Evolutionary conservation across 2,797 vertebrate species (phyloP).

Genomic region (Spinus pinus): DNA sequence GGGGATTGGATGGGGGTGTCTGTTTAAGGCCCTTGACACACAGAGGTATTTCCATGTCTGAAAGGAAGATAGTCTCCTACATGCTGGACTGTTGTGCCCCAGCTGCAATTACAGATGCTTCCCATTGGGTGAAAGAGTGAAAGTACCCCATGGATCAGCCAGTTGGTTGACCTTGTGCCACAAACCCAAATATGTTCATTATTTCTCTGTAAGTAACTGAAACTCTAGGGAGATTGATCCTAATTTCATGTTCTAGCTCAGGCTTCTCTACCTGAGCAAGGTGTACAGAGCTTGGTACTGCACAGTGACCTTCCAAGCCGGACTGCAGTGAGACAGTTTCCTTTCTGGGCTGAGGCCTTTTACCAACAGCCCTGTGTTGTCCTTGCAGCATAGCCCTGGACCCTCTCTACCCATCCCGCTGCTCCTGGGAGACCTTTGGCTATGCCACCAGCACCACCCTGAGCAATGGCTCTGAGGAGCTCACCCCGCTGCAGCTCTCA

Average conservation of each 20-base stretch:
- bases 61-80: neutral
- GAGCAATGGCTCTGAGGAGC: slow-evolving; percentile 79
- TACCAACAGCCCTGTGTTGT: neutral
- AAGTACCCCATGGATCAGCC: neutral
- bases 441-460: slow-evolving; percentile 87
- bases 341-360: neutral
- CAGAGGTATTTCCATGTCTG: neutral
- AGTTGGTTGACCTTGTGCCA: neutral
- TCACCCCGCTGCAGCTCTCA: slow-evolving; percentile 88
- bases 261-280: neutral
- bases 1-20: neutral
- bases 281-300: neutral
- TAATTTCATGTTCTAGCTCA: neutral
- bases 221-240: neutral
- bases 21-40: neutral
- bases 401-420: slow-evolving; percentile 96
- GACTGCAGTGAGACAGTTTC: neutral
- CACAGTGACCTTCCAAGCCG: neutral
- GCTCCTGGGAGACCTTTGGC: slow-evolving; percentile 97
- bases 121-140: neutral
- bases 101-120: neutral
- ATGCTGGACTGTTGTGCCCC: neutral
- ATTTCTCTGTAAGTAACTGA: neutral
- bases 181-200: neutral
- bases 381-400: slow-evolving; percentile 90